A percentile compares a stretch with the other conserved stretches of the same genome.
These are phyloP conservation scores for Parnassius mnemosyne DNA, from an alignment of 2,888 invertebrate species.

Conservation along the genomic window DNA sequence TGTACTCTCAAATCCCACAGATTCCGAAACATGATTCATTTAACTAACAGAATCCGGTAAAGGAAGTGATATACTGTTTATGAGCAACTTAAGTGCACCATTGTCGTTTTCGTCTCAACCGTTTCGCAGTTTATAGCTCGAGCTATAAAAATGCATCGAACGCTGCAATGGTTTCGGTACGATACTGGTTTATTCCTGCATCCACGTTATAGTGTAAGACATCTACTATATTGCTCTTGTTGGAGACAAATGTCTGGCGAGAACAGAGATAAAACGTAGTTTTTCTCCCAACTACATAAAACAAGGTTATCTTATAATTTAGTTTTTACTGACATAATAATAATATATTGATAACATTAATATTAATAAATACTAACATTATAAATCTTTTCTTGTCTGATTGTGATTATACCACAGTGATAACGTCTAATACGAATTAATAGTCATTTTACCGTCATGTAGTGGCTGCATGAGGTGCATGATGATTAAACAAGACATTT, in stretches of 20 bases:
- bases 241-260: conserved; percentile 30
- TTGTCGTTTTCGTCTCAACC: conserved; percentile 62
- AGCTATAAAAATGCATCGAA: conserved; percentile 75
- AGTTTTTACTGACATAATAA: no score
- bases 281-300: no score
- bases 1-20: background rate
- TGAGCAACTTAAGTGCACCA: conserved; percentile 65
- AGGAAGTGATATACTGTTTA: conserved; percentile 71
- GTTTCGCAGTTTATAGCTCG: conserved; percentile 57
- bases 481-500: no score
- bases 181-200: conserved; percentile 47
- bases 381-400: no score
- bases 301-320: no score
- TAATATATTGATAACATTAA: no score
- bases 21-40: conserved; percentile 33
- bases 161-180: conserved; percentile 52
- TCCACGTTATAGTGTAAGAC: conserved; percentile 36
- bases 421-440: no score
- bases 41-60: conserved; percentile 61
- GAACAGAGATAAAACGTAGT: background rate
- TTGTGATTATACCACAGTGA: no score
- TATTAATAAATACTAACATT: no score
- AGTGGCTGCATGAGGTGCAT: no score
- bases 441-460: no score
- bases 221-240: conserved; percentile 36